Evolutionary conservation across 2,797 vertebrate species (phyloP), one percentile per base, ranked within the genome.

Genomic region (Acanthornis magna): DNA sequence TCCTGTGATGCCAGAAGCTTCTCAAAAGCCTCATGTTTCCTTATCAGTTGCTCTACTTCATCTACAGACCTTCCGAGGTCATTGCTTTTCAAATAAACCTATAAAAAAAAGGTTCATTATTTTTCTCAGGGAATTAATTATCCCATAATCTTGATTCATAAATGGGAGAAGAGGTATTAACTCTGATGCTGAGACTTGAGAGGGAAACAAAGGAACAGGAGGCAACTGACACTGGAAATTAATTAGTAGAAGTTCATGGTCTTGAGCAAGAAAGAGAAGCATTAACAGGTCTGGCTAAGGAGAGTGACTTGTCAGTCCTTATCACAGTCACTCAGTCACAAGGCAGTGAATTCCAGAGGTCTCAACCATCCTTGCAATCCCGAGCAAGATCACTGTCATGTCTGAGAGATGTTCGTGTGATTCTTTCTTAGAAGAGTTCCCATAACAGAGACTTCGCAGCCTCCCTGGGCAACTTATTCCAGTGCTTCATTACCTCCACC

Each of bases 1-100:
- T 99, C 98, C 97, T 99, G 99, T 29, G 98, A 97, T 47, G 89
- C 55, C 61, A 99, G 98, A 92, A 99, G 97, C 91, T 99, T 99
- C 97, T 98, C 98, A 93, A 99, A 99, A 77, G 98, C 98, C 42
- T 98, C 98, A 6, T 99, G 99, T 45, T 98, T 98, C 95, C 96
- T 98, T 83, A 99, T 98, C 87, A 98, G 95, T 80, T 95, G 97
- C 19, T 99, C 98, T 10, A 98, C 97, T 94, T 99, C 98, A 75
- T 98, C 98, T 72, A 98, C 98, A 0, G 98, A 98, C 76, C 88
- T 97, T 78, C 98, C 98, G 2, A 98, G 95, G 88, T 97, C 97
- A 93, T 98, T 97, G 96, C 97, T 98, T 97, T 98, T 98, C 96
- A 99, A 90, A 96, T 98, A 98, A 55, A 98, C 96, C 99, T 99